Conservation (phyloP, 2,888 invertebrate genomes). For the Alsophila aescularia region DNA sequence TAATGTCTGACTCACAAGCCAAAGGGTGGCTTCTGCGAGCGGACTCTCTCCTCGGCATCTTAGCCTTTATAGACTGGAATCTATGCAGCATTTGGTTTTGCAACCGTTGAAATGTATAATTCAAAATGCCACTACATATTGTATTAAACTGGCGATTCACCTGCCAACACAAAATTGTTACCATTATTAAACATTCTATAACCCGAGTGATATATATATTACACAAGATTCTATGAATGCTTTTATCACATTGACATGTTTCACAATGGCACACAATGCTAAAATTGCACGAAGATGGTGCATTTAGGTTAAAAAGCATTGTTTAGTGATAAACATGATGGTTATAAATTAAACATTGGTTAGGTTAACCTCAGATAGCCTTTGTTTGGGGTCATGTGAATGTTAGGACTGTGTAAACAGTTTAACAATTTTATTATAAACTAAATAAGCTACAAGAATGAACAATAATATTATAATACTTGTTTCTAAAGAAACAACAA, state of each 20-base stretch:
- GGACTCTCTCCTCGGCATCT: slow-evolving; percentile 96
- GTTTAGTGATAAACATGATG: slow-evolving; percentile 14
- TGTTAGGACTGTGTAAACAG: no score
- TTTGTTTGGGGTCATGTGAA: slow-evolving; percentile 16
- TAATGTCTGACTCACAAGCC: slow-evolving; percentile 96
- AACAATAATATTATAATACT: not conserved
- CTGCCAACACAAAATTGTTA: slow-evolving; percentile 72
- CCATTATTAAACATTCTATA: slow-evolving; percentile 17
- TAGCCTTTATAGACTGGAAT: slow-evolving; percentile 94
- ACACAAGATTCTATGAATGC: slow-evolving; percentile 13
- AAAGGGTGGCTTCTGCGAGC: slow-evolving; percentile 95
- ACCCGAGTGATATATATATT: slow-evolving; percentile 10
- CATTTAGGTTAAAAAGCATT: slow-evolving; percentile 22
- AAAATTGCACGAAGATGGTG: slow-evolving; percentile 11
- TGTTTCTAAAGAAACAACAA: no score
- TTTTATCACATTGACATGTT: slow-evolving; percentile 8
- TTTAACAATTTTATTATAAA: no score
- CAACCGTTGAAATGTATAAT: slow-evolving; percentile 93
- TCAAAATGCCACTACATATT: slow-evolving; percentile 91
- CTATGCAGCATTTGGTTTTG: slow-evolving; percentile 93
- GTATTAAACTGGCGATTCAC: slow-evolving; percentile 92
- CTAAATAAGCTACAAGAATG: no score
- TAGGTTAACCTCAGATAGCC: slow-evolving; percentile 23
- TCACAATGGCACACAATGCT: slow-evolving; percentile 4
- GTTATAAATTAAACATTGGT: slow-evolving; percentile 7